Evolutionary conservation across 2,113 vertebrate species (phyloP).

Genomic region (Cepphus grylle): DNA sequence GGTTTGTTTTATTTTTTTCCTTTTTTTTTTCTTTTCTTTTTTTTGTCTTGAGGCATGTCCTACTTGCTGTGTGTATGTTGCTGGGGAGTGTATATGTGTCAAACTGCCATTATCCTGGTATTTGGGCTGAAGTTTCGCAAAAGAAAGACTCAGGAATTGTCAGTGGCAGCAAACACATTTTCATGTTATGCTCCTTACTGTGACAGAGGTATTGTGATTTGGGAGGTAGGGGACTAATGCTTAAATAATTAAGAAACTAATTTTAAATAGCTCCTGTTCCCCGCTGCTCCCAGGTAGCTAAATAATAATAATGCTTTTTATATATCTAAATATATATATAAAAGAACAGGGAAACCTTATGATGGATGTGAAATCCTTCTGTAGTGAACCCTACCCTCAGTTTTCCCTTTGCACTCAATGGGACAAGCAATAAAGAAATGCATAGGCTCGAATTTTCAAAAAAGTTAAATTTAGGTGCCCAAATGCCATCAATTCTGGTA

Average conservation of each 20-base stretch:
- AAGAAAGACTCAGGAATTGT: slow-evolving; percentile 13
- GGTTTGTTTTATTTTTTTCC: neutral
- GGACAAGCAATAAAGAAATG: slow-evolving; percentile 44
- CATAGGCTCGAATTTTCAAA: neutral
- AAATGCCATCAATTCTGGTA: neutral
- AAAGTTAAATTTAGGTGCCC: neutral
- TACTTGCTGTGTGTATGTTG: neutral
- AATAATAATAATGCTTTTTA: slow-evolving; percentile 33
- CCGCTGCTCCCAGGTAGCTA: neutral
- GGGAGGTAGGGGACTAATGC: neutral
- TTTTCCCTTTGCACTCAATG: slow-evolving; percentile 40
- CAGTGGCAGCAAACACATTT: neutral
- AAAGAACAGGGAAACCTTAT: neutral
- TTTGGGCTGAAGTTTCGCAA: slow-evolving; percentile 28
- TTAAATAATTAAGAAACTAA: slow-evolving; percentile 15
- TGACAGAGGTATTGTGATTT: neutral
- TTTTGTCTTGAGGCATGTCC: neutral
- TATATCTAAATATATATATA: neutral
- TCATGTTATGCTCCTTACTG: slow-evolving; percentile 6
- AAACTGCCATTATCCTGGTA: neutral
- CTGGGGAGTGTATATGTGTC: neutral
- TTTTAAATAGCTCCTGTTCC: slow-evolving; percentile 16
- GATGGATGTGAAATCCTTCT: slow-evolving; percentile 24
- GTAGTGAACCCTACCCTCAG: neutral
- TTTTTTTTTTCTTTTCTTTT: neutral